Percentiles rank a stretch among this genome's conserved stretches.
Conservation (phyloP, 2,888 invertebrate species). For the Cotesia congregata region DNA sequence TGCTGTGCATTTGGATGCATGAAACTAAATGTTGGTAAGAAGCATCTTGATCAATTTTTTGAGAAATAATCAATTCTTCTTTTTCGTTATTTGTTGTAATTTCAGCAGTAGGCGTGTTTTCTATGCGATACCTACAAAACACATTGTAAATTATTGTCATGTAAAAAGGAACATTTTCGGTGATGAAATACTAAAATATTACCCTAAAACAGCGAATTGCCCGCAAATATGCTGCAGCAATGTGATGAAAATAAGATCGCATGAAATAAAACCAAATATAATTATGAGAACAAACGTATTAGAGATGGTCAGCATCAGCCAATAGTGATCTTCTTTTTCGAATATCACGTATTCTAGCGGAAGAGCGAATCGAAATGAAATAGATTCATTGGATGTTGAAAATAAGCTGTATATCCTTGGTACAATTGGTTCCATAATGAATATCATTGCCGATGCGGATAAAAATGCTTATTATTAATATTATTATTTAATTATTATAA, state of each 20-base stretch:
- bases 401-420: background rate
- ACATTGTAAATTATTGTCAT: background rate
- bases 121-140: background rate
- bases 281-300: background rate
- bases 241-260: constrained; percentile 27
- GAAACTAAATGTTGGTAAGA: background rate
- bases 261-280: constrained; percentile 6
- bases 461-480: too few relatives aligned
- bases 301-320: background rate
- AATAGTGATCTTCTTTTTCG: constrained; percentile 27
- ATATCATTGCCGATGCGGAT: too few relatives aligned
- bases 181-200: background rate
- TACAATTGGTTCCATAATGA: background rate
- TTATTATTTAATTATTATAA: too few relatives aligned
- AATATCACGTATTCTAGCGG: constrained; percentile 20
- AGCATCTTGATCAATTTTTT: background rate
- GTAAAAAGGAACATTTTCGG: background rate
- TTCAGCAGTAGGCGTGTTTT: background rate
- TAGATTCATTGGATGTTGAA: background rate
- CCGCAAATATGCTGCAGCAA: constrained; percentile 32
- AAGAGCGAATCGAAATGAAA: constrained; percentile 9
- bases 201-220: constrained; percentile 37
- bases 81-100: background rate
- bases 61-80: background rate
- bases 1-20: constrained; percentile 18